These are phyloP conservation scores for Liasis olivaceus DNA, from an alignment of 2,797 vertebrate genomes.

Conservation along the genomic window DNA sequence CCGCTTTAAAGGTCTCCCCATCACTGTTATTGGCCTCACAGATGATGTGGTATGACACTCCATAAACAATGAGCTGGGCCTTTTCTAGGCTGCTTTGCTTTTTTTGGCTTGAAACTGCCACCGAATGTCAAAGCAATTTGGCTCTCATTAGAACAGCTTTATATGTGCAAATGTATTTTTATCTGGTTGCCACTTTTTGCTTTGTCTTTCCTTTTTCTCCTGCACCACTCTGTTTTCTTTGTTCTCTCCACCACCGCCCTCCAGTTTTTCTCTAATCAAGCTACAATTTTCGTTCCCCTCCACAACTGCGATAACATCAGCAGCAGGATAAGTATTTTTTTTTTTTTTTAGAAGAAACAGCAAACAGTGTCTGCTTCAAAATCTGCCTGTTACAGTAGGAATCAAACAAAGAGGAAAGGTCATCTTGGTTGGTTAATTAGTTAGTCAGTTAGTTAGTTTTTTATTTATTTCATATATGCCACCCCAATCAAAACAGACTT, in stretches of 20 bases:
- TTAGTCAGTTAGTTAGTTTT: neutral
- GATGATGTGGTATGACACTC: constrained; percentile 97
- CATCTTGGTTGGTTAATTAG: neutral
- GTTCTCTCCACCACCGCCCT: constrained; percentile 50
- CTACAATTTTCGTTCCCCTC: constrained; percentile 70
- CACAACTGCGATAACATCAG: constrained; percentile 68
- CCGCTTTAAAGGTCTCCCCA: constrained; percentile 88
- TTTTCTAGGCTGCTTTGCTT: constrained; percentile 85
- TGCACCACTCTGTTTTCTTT: constrained; percentile 54
- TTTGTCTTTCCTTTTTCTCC: constrained; percentile 60
- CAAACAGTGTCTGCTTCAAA: constrained; percentile 65
- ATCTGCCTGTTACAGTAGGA: constrained; percentile 65
- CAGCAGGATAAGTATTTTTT: neutral
- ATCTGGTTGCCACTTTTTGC: constrained; percentile 80
- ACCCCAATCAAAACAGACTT: neutral
- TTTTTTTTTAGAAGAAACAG: neutral
- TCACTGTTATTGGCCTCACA: constrained; percentile 90
- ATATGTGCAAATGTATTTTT: constrained; percentile 87
- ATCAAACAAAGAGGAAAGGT: constrained; percentile 75
- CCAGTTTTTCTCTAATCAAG: constrained; percentile 84
- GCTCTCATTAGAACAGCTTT: constrained; percentile 90
- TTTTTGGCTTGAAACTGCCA: constrained; percentile 86
- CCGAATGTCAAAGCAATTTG: constrained; percentile 93
- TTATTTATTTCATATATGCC: neutral
- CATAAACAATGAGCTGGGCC: constrained; percentile 94